Base-by-base conservation (phyloP, 2,113 vertebrate species). In the Rhegmatorhina hoffmannsi region DNA sequence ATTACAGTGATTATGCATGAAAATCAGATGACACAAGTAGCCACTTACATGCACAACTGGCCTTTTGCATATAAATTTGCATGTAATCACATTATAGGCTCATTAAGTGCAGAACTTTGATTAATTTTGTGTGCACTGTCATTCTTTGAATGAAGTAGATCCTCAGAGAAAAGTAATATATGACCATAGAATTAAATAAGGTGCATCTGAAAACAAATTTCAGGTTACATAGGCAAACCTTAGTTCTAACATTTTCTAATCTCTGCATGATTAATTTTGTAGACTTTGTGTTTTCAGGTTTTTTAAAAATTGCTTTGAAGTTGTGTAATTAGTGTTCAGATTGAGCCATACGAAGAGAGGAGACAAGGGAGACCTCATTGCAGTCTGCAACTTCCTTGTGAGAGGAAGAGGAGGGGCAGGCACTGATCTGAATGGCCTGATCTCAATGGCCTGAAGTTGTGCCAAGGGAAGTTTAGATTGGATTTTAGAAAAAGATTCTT, bases 61-160 rank as follows among this genome's bases (percentile, higher is more conserved):
- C 24, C 38, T 84, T 94, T 93, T 96, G 83, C 82, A 78, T 94
- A 86, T 93, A 74, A 83, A 94, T 95, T 87, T 86, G 34, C 73
- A 87, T 90, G 60, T 76, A 93, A 53, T 84, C 58, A 66, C 28
- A 43, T 88, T 95, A 88, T 38, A 81, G 44, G 19, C 40, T 68
- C 16, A 89, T 90, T 96, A 90, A 68, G 16, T 78, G 34, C 0
- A 7, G 38, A 89, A 90, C 83, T 77, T 92, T 89, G 76, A 89
- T 84, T 90, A 83, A 83, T 94, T 93, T 25, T 81, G 56, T 78
- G 52, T 75, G 25, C 49, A 89, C 69, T 64, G 47, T 75, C 52
- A 62, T 84, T 52, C 34, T 25, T 25, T 68, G 60, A 90, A 81
- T 56, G 56, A 94, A 47, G 28, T 17, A 69, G 60, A 50, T 78